phyloP scores from a whole-genome alignment of 2,797 vertebrate genomes.

The Momotus momota region DNA sequence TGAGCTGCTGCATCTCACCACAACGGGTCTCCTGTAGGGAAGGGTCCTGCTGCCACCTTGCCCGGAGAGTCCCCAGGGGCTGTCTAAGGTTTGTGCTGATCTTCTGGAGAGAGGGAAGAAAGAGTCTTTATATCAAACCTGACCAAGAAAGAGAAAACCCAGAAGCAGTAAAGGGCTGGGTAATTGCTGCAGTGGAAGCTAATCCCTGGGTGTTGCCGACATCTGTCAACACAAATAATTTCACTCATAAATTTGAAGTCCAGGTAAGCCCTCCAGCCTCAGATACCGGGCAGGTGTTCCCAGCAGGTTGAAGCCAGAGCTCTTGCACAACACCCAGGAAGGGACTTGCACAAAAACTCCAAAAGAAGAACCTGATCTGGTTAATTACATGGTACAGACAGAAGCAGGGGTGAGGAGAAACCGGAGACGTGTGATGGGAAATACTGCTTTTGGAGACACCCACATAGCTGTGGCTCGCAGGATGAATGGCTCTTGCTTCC shows the following conservation, averaged over 20 bases:
- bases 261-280: neutral
- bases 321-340: neutral
- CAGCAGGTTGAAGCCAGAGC: neutral
- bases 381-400: neutral
- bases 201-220: neutral
- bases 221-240: constrained; percentile 60
- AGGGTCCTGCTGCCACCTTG: neutral
- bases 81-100: neutral
- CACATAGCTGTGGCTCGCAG: fast-evolving
- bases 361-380: neutral
- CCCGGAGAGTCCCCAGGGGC: neutral
- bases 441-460: neutral
- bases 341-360: fast-evolving
- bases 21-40: neutral
- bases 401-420: neutral
- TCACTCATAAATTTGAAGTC: neutral
- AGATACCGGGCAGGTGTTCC: neutral
- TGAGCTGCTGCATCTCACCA: neutral
- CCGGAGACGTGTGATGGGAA: neutral
- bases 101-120: neutral
- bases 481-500: fast-evolving
- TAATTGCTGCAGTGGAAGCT: neutral
- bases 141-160: constrained; percentile 6
- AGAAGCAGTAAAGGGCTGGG: constrained; percentile 24
- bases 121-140: constrained; percentile 34